A percentile compares a stretch with the other conserved stretches of the same genome.
phyloP scores from a whole-genome alignment of 2,797 vertebrate species.

The Malacoraja senta region DNA sequence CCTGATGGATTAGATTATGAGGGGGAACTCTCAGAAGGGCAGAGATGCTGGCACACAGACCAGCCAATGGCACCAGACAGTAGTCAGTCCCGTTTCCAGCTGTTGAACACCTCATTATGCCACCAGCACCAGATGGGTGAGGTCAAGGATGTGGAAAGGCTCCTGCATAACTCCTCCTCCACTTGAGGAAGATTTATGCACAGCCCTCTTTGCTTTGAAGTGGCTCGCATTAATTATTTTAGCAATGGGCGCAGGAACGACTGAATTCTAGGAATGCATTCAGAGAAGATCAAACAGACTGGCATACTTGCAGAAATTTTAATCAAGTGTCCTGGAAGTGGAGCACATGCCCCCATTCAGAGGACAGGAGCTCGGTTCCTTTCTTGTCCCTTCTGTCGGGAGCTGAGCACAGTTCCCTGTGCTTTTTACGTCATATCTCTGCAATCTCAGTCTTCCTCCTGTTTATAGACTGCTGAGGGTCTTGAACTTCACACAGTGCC shows the following conservation, averaged over 20 bases:
- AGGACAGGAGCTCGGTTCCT: neutral
- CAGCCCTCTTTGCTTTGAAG: slow-evolving; percentile 24
- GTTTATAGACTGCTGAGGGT: slow-evolving; percentile 29
- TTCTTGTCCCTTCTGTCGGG: neutral
- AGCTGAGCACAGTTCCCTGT: neutral
- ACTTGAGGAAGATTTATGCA: neutral
- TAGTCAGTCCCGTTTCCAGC: neutral
- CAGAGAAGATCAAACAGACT: slow-evolving; percentile 22
- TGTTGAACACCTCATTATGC: neutral
- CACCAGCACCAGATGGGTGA: neutral
- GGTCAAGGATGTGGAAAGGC: neutral
- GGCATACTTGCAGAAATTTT: slow-evolving; percentile 8
- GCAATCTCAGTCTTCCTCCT: neutral
- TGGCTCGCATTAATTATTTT: slow-evolving; percentile 22
- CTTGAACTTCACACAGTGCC: neutral
- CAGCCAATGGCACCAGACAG: neutral
- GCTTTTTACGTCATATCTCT: slow-evolving; percentile 6
- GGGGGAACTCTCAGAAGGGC: neutral
- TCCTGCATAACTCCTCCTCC: neutral
- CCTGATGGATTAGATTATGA: neutral
- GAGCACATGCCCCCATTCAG: neutral
- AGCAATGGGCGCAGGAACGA: neutral
- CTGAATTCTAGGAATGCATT: slow-evolving; percentile 3
- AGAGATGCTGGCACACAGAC: neutral
- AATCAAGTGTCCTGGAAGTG: neutral